Base-by-base conservation (phyloP, 2,113 vertebrate genomes). In the Aspidoscelis tigris region DNA sequence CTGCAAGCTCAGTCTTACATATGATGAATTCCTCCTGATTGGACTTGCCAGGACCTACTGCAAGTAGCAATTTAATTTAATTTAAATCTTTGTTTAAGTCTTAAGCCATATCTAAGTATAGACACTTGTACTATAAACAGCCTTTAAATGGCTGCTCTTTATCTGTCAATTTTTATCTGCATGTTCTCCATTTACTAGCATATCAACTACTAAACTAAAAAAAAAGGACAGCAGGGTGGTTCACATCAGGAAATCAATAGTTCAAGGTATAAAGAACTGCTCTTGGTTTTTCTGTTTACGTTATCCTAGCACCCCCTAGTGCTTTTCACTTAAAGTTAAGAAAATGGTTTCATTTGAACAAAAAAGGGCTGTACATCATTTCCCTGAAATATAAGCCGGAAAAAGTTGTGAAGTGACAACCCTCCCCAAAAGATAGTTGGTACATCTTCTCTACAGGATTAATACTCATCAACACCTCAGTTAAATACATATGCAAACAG, bases 271-370 rank as follows among this genome's bases (percentile, higher is more conserved):
- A 1, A 43, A 12, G 1, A 0, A 61, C 43, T 4, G 2, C 0
- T 3, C 4, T 1, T 0, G 0, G 9, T 0, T 3, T 26, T 20
- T 9, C 0, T 0, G 0, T 6, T n/a, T 82, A 64, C 7, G 82
- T 86, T 24, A 24, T 44, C 8, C 68, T 7, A 82, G 89, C 90
- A 83, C 64, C 91, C 93, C 66, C 90, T 89, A 88, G 90, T 0
- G 90, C 80, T 89, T 81, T 22, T n/a, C 68, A 80, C 44, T 1
- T 0, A 1, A 5, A 1, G 11, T 75, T 11, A n/a, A 8, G 53
- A 41, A 66, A 66, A 47, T 3, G 3, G 33, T 44, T 86, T 73
- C 16, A 75, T 50, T 65, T 65, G 73, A 33, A 10, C 77, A 78
- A 3, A 41, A 24, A 71, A 21, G 5, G 7, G 20, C 22, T 53